Conservation (phyloP, 1,140 invertebrate genomes). For the Drosophila pruinosa region DNA sequence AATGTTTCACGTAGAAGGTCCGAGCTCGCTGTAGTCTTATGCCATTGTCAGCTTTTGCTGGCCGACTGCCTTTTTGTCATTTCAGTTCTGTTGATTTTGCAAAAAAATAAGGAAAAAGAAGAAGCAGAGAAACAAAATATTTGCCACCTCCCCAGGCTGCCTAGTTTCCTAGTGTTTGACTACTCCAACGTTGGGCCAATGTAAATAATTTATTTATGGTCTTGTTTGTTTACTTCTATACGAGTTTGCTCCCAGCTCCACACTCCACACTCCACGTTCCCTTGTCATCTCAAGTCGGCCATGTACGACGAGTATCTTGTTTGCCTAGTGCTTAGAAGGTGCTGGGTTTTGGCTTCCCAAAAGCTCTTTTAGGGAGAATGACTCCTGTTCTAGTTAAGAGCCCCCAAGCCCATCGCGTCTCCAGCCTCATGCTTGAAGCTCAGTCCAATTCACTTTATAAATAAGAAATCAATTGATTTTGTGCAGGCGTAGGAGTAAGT, state of each 20-base stretch:
- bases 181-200: slow-evolving; percentile 40
- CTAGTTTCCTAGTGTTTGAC: slow-evolving; percentile 42
- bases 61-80: slow-evolving; percentile 72
- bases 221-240: slow-evolving; percentile 70
- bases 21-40: slow-evolving; percentile 38
- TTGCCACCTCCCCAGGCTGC: slow-evolving; percentile 46
- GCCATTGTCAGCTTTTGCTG: slow-evolving; percentile 50
- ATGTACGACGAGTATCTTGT: slow-evolving; percentile 36
- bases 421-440: background rate
- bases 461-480: slow-evolving; percentile 79
- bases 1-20: slow-evolving; percentile 50
- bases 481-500: slow-evolving; percentile 21
- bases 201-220: slow-evolving; percentile 78
- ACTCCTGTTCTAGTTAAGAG: slow-evolving; percentile 6
- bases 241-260: slow-evolving; percentile 13
- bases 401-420: too few relatives aligned
- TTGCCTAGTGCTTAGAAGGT: slow-evolving; percentile 70
- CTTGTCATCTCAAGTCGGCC: too few relatives aligned
- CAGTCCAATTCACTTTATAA: slow-evolving; percentile 66
- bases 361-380: slow-evolving; percentile 10
- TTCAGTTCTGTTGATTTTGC: slow-evolving; percentile 77
- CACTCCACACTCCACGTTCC: too few relatives aligned
- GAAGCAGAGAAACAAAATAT: slow-evolving; percentile 29
- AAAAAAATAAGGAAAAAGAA: slow-evolving; percentile 48
- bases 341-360: slow-evolving; percentile 23